A percentile compares a stretch with the other conserved stretches of the same genome.
Conservation (phyloP, 2,113 vertebrate species). For the Dasyornis broadbenti region DNA sequence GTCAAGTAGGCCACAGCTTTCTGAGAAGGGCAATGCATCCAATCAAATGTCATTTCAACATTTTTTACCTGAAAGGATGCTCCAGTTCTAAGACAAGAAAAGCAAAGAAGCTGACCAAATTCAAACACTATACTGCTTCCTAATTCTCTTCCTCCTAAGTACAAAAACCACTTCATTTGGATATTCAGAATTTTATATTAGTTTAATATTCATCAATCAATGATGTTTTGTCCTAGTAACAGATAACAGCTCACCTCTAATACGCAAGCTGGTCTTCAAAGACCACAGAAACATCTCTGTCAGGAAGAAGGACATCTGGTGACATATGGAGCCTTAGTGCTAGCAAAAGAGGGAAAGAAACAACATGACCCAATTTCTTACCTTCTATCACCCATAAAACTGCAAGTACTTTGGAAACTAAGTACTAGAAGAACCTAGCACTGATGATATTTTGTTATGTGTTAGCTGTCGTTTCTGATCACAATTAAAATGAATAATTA, state of each 20-base stretch:
- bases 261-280: constrained; percentile 85
- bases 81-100: background rate
- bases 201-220: background rate
- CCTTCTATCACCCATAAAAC: constrained; percentile 22
- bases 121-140: background rate
- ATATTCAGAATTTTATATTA: background rate
- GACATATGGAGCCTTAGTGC: constrained; percentile 63
- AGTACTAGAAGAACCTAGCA: background rate
- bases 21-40: background rate
- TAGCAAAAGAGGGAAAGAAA: constrained; percentile 64
- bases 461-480: background rate
- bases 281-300: constrained; percentile 95
- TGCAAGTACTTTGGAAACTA: background rate
- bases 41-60: background rate
- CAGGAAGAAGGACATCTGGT: constrained; percentile 94
- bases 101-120: background rate
- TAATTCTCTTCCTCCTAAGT: background rate
- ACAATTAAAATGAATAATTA: background rate
- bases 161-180: background rate
- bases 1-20: background rate
- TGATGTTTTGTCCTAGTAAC: background rate
- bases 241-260: constrained; percentile 73
- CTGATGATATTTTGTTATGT: background rate
- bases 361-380: constrained; percentile 40
- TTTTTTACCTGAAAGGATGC: background rate